A percentile compares a stretch with the other conserved stretches of the same genome.
Evolutionary conservation across 2,888 invertebrate genomes (phyloP).

Genomic region (Salpingus planirostris): DNA sequence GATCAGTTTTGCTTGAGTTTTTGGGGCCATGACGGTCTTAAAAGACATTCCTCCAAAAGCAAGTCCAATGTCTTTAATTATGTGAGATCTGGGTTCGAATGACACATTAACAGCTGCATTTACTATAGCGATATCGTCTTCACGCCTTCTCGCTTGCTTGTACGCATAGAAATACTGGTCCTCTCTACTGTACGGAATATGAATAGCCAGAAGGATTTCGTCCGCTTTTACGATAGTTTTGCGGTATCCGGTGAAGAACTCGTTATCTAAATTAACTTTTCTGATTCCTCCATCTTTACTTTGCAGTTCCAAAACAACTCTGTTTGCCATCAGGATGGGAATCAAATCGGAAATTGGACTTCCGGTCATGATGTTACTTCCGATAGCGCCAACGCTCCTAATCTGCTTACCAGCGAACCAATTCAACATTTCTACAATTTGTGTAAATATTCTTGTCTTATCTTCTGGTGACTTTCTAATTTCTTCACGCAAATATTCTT

Average conservation of each 20-base stretch:
- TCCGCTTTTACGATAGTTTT: conserved; percentile 61
- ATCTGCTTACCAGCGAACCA: conserved; percentile 96
- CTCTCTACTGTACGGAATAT: conserved; percentile 62
- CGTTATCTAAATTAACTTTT: conserved; percentile 59
- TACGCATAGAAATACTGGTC: conserved; percentile 73
- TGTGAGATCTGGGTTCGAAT: conserved; percentile 47
- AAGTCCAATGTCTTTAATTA: conserved; percentile 55
- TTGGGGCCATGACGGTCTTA: conserved; percentile 68
- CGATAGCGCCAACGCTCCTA: conserved; percentile 84
- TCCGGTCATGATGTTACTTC: conserved; percentile 74
- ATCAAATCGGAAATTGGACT: conserved; percentile 96
- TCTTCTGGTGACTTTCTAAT: conserved; percentile 45
- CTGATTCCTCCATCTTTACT: conserved; percentile 47
- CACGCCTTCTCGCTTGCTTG: conserved; percentile 85
- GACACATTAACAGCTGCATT: conserved; percentile 72
- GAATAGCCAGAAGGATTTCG: conserved; percentile 73
- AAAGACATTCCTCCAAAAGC: conserved; percentile 95
- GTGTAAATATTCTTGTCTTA: conserved; percentile 56
- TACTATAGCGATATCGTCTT: conserved; percentile 95
- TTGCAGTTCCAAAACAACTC: conserved; percentile 53
- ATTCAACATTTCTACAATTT: conserved; percentile 75
- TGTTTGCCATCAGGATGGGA: conserved; percentile 79
- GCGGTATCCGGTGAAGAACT: conserved; percentile 82
- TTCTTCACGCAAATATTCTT: conserved; percentile 51
- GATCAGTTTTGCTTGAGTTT: conserved; percentile 47